A percentile compares a stretch with the other conserved stretches of the same genome.
Evolutionary conservation across 2,888 invertebrate genomes (phyloP).

Genomic region (Galerucella pusilla): DNA sequence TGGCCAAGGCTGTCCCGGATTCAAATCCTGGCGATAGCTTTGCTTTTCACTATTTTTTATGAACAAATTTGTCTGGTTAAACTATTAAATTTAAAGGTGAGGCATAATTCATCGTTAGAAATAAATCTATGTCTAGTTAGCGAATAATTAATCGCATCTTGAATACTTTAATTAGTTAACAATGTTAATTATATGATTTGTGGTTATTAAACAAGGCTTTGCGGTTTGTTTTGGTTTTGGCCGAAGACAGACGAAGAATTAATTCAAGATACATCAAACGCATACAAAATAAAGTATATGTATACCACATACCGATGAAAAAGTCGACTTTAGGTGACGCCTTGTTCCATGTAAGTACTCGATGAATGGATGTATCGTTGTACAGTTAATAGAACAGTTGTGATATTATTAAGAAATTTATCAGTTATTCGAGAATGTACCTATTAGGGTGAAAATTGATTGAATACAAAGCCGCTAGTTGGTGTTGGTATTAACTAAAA

Average conservation of each 20-base stretch:
- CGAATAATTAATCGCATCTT: background rate
- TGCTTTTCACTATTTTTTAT: too few species aligned
- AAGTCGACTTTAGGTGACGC: background rate
- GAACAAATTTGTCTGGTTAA: too few species aligned
- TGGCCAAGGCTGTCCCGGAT: too few species aligned
- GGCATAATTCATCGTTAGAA: too few species aligned
- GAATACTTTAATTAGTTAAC: background rate
- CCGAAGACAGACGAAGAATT: slow-evolving; percentile 20
- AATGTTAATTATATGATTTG: background rate
- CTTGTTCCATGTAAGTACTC: background rate
- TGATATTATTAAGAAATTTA: background rate
- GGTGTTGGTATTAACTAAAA: too few species aligned
- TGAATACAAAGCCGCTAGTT: too few species aligned
- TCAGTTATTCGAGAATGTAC: background rate
- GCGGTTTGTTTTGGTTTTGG: slow-evolving; percentile 34
- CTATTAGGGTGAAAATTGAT: background rate
- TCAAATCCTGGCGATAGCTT: too few species aligned
- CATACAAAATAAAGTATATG: slow-evolving; percentile 20
- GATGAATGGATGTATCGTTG: background rate
- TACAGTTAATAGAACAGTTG: slow-evolving; percentile 12
- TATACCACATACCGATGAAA: background rate
- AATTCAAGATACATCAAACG: background rate
- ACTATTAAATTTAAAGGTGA: too few species aligned
- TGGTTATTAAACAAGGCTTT: slow-evolving; percentile 32
- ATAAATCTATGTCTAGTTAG: too few species aligned